phyloP scores from a whole-genome alignment of 2,113 vertebrate genomes.

The Melanotaenia duboulayi region DNA sequence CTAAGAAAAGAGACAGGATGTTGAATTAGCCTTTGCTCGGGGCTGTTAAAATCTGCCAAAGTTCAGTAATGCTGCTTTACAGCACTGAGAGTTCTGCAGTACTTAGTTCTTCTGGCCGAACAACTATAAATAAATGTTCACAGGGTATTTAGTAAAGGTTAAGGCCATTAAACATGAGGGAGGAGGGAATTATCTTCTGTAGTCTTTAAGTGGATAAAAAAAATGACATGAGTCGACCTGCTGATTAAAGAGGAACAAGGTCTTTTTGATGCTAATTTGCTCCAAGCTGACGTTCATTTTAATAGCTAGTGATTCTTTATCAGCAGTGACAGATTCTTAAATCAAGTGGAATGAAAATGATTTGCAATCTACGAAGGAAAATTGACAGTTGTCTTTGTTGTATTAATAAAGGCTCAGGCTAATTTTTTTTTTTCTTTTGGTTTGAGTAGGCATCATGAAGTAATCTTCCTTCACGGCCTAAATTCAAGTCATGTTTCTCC shows the following conservation, averaged over 20 bases:
- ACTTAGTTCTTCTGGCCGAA: background rate
- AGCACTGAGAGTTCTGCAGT: too few species aligned
- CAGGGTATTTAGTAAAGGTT: slow-evolving; percentile 13
- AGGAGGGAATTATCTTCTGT: background rate
- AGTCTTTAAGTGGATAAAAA: slow-evolving; percentile 1
- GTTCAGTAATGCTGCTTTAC: too few species aligned
- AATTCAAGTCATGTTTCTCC: slow-evolving; percentile 34
- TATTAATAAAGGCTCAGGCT: background rate
- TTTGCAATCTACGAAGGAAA: slow-evolving; percentile 12
- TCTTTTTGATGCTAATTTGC: slow-evolving; percentile 36
- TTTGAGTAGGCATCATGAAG: background rate
- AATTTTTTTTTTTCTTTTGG: background rate
- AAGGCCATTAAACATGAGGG: slow-evolving; percentile 14
- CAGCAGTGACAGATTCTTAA: slow-evolving; percentile 11
- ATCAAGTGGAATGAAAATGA: slow-evolving; percentile 27
- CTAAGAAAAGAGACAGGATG: too few species aligned
- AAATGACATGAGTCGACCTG: slow-evolving; percentile 29
- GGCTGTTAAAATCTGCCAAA: too few species aligned
- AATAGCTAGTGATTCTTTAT: slow-evolving; percentile 27
- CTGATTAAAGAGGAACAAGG: slow-evolving; percentile 23
- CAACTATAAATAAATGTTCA: slow-evolving; percentile 15
- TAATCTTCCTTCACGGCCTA: background rate
- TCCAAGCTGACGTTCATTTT: slow-evolving; percentile 26
- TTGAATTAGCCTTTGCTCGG: too few species aligned
- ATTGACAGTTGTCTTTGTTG: background rate